phyloP scores from a whole-genome alignment of 2,113 vertebrate genomes.

The Procapra przewalskii region DNA sequence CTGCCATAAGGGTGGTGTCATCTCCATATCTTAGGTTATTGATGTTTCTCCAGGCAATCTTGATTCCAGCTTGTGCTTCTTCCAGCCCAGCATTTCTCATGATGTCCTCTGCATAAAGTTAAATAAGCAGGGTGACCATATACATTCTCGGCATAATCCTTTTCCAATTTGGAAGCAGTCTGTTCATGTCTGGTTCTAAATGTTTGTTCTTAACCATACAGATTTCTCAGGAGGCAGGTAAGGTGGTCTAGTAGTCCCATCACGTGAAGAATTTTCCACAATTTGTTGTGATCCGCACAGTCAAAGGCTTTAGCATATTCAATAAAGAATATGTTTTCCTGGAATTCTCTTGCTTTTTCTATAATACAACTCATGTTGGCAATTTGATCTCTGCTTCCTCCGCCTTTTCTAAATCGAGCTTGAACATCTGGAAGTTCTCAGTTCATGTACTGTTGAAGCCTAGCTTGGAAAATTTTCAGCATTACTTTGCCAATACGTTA shows the following conservation, averaged over 20 bases:
- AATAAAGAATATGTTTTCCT: neutral
- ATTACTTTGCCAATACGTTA: neutral
- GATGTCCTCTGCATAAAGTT: neutral
- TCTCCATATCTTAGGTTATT: neutral
- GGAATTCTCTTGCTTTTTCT: neutral
- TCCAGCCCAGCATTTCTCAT: neutral
- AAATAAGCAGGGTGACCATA: neutral
- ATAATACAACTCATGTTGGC: neutral
- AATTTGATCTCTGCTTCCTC: neutral
- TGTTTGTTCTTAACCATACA: neutral
- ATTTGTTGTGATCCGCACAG: neutral
- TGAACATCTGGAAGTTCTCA: neutral
- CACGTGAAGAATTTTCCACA: neutral
- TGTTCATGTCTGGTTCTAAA: neutral
- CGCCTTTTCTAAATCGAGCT: neutral
- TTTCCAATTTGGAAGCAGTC: neutral
- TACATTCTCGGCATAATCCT: neutral
- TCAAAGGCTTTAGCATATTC: neutral
- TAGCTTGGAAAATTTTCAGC: neutral
- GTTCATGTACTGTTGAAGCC: neutral
- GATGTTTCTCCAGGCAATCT: neutral
- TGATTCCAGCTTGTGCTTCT: neutral
- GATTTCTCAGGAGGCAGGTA: neutral
- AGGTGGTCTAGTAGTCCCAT: neutral
- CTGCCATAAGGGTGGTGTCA: neutral